Evolutionary conservation across 2,888 invertebrate species (phyloP), one percentile per base, ranked within the genome.

Genomic region (Esperia sulphurella): DNA sequence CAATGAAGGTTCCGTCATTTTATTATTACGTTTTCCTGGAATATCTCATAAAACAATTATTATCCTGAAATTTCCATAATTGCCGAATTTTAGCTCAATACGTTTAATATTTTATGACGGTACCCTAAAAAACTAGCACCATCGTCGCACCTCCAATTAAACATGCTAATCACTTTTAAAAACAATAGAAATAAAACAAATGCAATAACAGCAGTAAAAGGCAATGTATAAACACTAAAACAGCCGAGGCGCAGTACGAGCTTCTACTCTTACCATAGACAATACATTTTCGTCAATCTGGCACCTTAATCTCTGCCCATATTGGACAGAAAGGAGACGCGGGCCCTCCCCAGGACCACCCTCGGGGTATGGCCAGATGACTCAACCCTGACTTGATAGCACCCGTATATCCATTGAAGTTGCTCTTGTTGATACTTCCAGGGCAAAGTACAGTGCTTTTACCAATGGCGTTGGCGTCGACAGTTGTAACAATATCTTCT

Each of bases 281-380:
- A 51, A 50, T 50, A 51, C 53, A 46, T 61, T 57, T 65, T 65
- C 52, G 83, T 88, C 88, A 89, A 81, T 87, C 88, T 31, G 87
- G 83, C 46, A 88, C 64, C 40, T 85, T 83, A 6, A 86, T 79
- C 75, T 95, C 95, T n/a, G 92, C 92, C 94, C 94, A 96, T 1
- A 95, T 83, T 1, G 96, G 96, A 63, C 93, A 94, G 75, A 92
- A 93, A 35, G 92, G 92, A 28, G 95, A 95, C 1, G 93, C 94
- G 0, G 93, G 91, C 0, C 96, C 96, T 9, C 95, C 95, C 95
- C 95, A 95, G 13, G 91, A 92, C 95, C 95, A 96, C 4, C 95
- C 95, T n/a, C 93, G 90, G 0, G 96, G 96, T 55, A 96, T 96
- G 43, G 95, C 95, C 46, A 95, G 81, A 66, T 95, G 95, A 50